These are phyloP conservation scores for Nettapus auritus DNA, from an alignment of 2,113 vertebrate species.

Conservation along the genomic window DNA sequence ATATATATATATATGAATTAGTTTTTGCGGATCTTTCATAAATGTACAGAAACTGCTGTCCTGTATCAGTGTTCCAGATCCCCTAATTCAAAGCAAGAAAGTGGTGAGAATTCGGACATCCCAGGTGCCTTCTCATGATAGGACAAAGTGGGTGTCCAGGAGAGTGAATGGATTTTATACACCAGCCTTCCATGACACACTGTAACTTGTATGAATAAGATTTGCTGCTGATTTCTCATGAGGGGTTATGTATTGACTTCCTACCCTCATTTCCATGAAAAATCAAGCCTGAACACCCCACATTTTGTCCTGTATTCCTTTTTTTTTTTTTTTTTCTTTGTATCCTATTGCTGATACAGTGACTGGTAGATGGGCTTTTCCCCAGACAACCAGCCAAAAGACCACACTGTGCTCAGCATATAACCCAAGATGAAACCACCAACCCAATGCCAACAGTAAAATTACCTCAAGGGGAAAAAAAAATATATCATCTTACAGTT, in stretches of 20 bases:
- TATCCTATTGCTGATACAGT: neutral
- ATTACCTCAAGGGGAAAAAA: neutral
- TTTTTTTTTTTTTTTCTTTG: neutral
- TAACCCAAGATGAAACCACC: neutral
- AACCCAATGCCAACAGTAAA: neutral
- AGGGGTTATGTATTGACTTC: neutral
- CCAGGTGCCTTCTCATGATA: neutral
- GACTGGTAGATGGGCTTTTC: neutral
- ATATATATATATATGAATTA: too few species aligned
- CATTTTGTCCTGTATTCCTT: neutral
- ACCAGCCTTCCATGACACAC: neutral
- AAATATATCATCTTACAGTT: neutral
- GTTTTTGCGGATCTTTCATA: neutral
- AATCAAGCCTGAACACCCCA: neutral
- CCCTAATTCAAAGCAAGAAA: neutral
- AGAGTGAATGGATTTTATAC: neutral
- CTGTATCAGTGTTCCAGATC: neutral
- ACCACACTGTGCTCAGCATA: neutral
- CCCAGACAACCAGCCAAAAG: neutral
- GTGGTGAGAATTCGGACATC: neutral
- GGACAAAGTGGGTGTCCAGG: neutral
- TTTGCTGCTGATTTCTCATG: neutral
- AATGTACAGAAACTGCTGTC: neutral
- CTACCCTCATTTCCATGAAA: neutral
- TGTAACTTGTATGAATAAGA: neutral